A percentile compares a stretch with the other conserved stretches of the same genome.
Evolutionary conservation across 2,888 invertebrate genomes (phyloP).

Genomic region (Polymixis lichenea): DNA sequence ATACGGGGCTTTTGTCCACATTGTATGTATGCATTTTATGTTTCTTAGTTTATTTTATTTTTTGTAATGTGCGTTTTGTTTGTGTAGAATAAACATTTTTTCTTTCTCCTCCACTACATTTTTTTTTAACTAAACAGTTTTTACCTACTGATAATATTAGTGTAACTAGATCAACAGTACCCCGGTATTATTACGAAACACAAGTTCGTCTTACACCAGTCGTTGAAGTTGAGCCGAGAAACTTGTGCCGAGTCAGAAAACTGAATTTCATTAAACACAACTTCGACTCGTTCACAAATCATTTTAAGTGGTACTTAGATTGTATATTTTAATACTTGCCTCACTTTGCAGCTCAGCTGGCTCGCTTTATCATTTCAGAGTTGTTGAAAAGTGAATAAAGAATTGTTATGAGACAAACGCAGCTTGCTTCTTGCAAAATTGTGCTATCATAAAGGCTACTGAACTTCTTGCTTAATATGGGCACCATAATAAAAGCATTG

Average conservation of each 20-base stretch:
- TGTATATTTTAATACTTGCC: constrained; percentile 55
- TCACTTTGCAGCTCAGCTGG: constrained; percentile 30
- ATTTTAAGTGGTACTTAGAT: constrained; percentile 47
- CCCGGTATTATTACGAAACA: constrained; percentile 10
- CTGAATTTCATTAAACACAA: constrained; percentile 61
- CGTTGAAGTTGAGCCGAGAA: constrained; percentile 36
- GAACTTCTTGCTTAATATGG: neutral
- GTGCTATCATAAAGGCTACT: neutral
- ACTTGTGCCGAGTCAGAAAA: constrained; percentile 46
- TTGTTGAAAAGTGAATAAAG: constrained; percentile 23
- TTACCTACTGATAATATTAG: neutral
- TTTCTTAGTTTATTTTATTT: too few relatives aligned
- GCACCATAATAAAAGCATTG: too few relatives aligned
- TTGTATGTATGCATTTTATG: too few relatives aligned
- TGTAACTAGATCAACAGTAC: constrained; percentile 15
- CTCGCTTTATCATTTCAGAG: constrained; percentile 20
- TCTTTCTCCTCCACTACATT: too few relatives aligned
- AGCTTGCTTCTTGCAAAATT: constrained; percentile 1
- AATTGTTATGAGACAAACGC: constrained; percentile 2
- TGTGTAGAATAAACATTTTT: too few relatives aligned
- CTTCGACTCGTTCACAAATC: constrained; percentile 57
- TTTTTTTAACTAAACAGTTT: neutral
- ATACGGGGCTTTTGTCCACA: too few relatives aligned
- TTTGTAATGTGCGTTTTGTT: too few relatives aligned
- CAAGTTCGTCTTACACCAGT: constrained; percentile 28